Evolutionary conservation across 2,888 invertebrate species (phyloP).

Genomic region (Hirtodrosophila trivittata): DNA sequence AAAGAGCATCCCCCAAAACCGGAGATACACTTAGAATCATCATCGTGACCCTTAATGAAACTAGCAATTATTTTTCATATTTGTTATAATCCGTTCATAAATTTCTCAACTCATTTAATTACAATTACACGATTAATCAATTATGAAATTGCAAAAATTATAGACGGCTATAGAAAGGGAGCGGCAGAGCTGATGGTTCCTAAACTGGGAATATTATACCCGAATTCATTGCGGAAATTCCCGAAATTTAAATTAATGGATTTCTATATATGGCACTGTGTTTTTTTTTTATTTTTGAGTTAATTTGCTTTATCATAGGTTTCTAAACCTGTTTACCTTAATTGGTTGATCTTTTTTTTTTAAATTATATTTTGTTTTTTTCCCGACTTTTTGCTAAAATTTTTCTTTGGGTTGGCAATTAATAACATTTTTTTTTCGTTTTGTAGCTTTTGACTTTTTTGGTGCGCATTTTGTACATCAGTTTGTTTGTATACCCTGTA

Average conservation of each 20-base stretch:
- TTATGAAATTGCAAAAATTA: constrained; percentile 55
- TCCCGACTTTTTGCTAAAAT: no score
- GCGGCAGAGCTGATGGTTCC: constrained; percentile 1
- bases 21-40: constrained; percentile 18
- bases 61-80: constrained; percentile 24
- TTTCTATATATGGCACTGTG: constrained; percentile 42
- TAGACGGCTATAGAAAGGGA: constrained; percentile 2
- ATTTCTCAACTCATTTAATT: constrained; percentile 48
- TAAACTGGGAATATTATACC: constrained; percentile 14
- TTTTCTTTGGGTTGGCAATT: constrained; percentile 24
- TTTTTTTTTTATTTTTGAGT: constrained; percentile 24
- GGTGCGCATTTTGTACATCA: constrained; percentile 45
- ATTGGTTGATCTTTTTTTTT: constrained; percentile 49
- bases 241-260: constrained; percentile 75
- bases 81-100: constrained; percentile 12
- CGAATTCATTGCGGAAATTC: constrained; percentile 58
- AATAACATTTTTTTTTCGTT: constrained; percentile 42
- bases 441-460: constrained; percentile 36
- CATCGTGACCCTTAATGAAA: constrained; percentile 23
- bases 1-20: constrained; percentile 27
- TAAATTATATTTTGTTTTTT: constrained; percentile 17
- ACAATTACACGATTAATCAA: constrained; percentile 66
- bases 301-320: constrained; percentile 36
- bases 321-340: constrained; percentile 68
- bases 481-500: neutral